Conservation (phyloP, 1,140 invertebrate genomes). For the Agrilus planipennis region DNA sequence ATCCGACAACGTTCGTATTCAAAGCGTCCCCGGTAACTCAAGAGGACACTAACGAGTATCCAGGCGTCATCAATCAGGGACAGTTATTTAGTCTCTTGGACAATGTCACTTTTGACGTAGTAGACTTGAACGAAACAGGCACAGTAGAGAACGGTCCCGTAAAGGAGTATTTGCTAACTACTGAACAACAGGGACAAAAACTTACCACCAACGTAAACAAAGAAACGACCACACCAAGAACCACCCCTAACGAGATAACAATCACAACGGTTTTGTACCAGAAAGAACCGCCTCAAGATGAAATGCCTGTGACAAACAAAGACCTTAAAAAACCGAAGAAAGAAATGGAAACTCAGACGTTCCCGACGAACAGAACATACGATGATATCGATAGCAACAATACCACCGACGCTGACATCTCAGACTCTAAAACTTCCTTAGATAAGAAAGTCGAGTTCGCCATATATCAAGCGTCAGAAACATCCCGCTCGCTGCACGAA, state of each 20-base stretch:
- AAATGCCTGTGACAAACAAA: constrained; percentile 11
- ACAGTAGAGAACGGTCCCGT: constrained; percentile 13
- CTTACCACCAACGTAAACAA: constrained; percentile 1
- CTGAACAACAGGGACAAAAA: constrained; percentile 1
- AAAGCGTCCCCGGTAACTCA: constrained; percentile 4
- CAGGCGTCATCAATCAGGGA: constrained; percentile 31
- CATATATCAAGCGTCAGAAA: too few species aligned
- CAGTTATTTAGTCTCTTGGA: constrained; percentile 33
- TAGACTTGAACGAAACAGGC: constrained; percentile 29
- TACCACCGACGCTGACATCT: too few species aligned
- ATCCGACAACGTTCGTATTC: constrained; percentile 6
- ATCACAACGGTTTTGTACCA: constrained; percentile 19
- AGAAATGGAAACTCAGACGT: not conserved
- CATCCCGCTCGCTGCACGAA: constrained; percentile 6
- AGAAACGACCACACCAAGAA: not conserved
- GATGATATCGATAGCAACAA: not conserved
- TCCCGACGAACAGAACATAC: too few species aligned
- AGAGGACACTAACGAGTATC: constrained; percentile 21
- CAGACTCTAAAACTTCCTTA: constrained; percentile 11
- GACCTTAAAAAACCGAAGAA: constrained; percentile 3
- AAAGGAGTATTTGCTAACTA: constrained; percentile 1
- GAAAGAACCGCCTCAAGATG: constrained; percentile 16
- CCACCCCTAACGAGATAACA: constrained; percentile 2
- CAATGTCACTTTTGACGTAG: constrained; percentile 31
- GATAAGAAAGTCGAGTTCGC: too few species aligned